Percentiles rank a stretch among this genome's conserved stretches.
phyloP scores from a whole-genome alignment of 2,888 invertebrate genomes.

The Phorcus lineatus region DNA sequence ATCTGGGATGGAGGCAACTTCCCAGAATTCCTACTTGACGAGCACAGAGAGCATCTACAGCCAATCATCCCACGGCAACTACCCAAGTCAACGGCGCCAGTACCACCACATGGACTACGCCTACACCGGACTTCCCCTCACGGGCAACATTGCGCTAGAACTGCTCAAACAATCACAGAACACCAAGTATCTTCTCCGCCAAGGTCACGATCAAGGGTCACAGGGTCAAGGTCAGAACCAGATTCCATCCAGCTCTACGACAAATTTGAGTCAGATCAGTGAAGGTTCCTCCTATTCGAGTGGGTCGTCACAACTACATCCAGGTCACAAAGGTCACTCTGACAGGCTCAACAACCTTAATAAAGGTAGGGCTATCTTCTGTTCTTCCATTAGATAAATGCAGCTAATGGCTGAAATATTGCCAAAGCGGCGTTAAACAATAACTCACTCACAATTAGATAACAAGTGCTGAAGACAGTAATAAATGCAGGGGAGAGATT shows the following conservation, averaged over 20 bases:
- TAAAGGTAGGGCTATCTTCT: conserved; percentile 7
- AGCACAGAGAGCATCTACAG: conserved; percentile 55
- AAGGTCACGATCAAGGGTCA: conserved; percentile 47
- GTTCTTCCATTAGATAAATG: too few species aligned
- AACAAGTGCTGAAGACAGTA: too few species aligned
- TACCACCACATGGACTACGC: conserved; percentile 34
- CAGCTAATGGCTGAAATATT: too few species aligned
- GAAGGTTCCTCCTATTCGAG: conserved; percentile 62
- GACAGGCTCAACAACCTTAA: conserved; percentile 19
- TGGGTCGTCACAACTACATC: conserved; percentile 44
- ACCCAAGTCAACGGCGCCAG: conserved; percentile 28
- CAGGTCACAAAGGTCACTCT: conserved; percentile 28
- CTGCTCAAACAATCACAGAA: conserved; percentile 70
- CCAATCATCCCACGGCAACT: conserved; percentile 36
- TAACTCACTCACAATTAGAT: too few species aligned
- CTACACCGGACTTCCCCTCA: conserved; percentile 48
- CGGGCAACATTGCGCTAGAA: conserved; percentile 67
- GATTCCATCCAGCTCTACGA: conserved; percentile 40
- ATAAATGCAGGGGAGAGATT: too few species aligned
- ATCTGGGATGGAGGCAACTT: conserved; percentile 37
- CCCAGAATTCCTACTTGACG: conserved; percentile 46
- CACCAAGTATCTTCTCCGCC: conserved; percentile 66
- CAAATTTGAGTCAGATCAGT: conserved; percentile 58
- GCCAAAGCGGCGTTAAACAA: too few species aligned
- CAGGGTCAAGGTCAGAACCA: conserved; percentile 33